phyloP scores from a whole-genome alignment of 2,113 vertebrate species.

The Ia io region DNA sequence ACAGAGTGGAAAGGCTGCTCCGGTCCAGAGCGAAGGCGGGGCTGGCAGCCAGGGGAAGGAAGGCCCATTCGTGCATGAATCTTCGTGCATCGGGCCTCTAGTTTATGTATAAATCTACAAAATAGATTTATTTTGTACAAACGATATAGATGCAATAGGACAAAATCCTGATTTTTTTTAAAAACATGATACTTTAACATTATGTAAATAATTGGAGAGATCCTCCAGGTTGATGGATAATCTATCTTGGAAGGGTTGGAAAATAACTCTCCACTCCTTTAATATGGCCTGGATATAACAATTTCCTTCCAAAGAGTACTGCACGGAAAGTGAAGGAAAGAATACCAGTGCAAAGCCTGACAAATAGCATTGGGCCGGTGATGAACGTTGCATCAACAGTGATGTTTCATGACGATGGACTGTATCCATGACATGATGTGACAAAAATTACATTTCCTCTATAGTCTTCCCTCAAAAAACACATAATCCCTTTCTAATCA shows the following conservation, averaged over 20 bases:
- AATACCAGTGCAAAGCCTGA: background rate
- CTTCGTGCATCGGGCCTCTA: too few species aligned
- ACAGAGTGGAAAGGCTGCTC: too few species aligned
- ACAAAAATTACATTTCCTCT: background rate
- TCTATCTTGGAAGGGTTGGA: background rate
- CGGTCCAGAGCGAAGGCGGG: too few species aligned
- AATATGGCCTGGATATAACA: too few species aligned
- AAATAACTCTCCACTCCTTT: accelerated
- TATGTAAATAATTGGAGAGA: background rate
- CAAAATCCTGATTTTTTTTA: background rate
- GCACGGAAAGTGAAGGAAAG: accelerated
- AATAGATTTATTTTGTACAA: background rate
- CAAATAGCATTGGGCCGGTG: background rate
- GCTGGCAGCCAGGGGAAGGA: too few species aligned
- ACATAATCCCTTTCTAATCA: background rate
- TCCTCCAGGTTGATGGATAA: background rate
- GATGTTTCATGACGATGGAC: background rate
- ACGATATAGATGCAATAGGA: background rate
- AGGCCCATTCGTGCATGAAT: too few species aligned
- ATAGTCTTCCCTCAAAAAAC: background rate
- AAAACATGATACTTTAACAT: background rate
- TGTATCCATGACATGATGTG: background rate
- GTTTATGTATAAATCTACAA: background rate
- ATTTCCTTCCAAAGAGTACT: background rate
- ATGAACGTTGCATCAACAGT: background rate